These are phyloP conservation scores for Cariama cristata DNA, from an alignment of 2,113 vertebrate genomes.

Conservation along the genomic window DNA sequence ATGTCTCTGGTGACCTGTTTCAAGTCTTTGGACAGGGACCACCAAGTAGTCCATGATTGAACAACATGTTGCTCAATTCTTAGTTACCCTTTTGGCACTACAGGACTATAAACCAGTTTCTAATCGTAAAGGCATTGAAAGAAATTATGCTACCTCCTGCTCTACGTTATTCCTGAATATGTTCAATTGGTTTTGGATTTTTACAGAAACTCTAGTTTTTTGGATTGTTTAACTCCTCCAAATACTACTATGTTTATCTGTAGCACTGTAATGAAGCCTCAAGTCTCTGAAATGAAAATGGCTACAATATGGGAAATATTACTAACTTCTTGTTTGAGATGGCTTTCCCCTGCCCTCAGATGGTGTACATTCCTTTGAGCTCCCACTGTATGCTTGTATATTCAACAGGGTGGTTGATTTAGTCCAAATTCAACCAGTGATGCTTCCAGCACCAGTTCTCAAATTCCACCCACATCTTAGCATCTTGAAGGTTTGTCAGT, in stretches of 20 bases:
- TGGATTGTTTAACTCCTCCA: background rate
- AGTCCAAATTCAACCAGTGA: background rate
- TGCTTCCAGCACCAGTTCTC: background rate
- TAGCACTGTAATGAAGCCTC: background rate
- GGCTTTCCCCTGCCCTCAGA: background rate
- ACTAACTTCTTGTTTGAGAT: background rate
- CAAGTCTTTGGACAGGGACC: background rate
- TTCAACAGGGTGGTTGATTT: background rate
- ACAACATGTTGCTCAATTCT: background rate
- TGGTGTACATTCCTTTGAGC: background rate
- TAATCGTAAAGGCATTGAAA: background rate
- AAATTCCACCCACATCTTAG: background rate
- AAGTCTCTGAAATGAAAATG: background rate
- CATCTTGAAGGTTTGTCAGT: background rate
- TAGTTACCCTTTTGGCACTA: background rate
- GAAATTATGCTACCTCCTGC: background rate
- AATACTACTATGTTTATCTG: background rate
- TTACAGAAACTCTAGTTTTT: background rate
- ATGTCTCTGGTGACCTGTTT: background rate
- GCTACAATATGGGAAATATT: background rate
- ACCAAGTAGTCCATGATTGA: background rate
- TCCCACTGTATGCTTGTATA: background rate
- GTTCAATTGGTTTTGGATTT: background rate
- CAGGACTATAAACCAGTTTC: background rate
- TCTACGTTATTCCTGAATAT: background rate